These are phyloP conservation scores for Gymnogyps californianus DNA, from an alignment of 2,113 vertebrate genomes.

Conservation along the genomic window DNA sequence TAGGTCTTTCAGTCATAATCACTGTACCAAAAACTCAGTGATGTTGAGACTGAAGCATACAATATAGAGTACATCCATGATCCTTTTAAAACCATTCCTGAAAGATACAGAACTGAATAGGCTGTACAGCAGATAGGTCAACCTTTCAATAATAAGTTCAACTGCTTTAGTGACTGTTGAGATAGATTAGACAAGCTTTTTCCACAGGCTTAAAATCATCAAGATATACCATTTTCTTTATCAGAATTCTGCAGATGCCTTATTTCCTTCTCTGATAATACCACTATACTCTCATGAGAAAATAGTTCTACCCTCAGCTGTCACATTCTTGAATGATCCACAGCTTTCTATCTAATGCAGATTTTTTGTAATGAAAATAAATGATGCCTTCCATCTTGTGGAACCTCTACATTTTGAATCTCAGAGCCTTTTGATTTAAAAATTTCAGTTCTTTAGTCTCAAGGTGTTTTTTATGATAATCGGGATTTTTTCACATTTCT, in stretches of 20 bases:
- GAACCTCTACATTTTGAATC: background rate
- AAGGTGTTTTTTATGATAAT: background rate
- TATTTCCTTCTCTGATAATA: background rate
- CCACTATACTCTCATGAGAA: background rate
- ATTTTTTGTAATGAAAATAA: background rate
- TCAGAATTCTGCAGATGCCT: background rate
- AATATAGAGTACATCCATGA: background rate
- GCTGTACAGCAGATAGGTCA: background rate
- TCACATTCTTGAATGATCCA: background rate
- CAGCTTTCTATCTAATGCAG: background rate
- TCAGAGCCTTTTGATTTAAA: background rate
- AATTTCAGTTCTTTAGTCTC: background rate
- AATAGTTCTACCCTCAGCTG: background rate
- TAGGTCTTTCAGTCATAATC: background rate
- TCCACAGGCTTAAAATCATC: background rate
- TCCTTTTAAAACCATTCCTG: background rate
- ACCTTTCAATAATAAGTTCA: background rate
- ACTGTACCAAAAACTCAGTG: background rate
- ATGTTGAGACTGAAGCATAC: background rate
- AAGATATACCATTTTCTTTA: conserved; percentile 13
- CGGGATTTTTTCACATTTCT: background rate
- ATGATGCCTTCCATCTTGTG: background rate
- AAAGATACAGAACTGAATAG: background rate
- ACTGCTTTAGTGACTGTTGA: background rate
- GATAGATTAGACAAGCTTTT: conserved; percentile 1